These are phyloP conservation scores for Fregetta grallaria DNA, from an alignment of 2,113 vertebrate genomes.

Conservation along the genomic window DNA sequence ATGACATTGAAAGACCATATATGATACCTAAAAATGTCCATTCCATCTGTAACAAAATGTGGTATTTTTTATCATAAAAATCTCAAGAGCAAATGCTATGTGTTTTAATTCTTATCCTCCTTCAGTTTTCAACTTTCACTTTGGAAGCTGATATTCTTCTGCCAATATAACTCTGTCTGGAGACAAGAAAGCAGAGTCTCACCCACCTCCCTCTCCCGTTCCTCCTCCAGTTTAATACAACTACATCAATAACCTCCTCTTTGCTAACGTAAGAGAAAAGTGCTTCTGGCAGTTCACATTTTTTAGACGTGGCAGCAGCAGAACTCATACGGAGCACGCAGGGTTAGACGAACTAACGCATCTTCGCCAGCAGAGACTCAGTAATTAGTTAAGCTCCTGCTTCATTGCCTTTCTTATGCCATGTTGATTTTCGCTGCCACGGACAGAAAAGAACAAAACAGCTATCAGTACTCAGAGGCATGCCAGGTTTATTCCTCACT, in stretches of 20 bases:
- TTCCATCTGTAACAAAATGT: neutral
- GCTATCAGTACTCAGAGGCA: neutral
- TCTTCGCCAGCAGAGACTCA: neutral
- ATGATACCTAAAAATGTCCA: neutral
- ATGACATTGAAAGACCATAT: neutral
- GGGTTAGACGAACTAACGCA: neutral
- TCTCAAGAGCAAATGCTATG: neutral
- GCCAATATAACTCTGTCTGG: neutral
- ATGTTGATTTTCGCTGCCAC: neutral
- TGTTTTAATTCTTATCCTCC: neutral
- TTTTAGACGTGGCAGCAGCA: neutral
- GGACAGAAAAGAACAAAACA: neutral
- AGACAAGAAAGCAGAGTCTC: neutral
- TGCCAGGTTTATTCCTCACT: neutral
- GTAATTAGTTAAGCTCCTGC: slow-evolving; percentile 16
- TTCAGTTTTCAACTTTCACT: neutral
- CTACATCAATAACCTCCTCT: neutral
- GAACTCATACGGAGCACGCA: neutral
- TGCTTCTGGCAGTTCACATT: neutral
- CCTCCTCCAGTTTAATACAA: neutral
- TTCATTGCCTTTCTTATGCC: neutral
- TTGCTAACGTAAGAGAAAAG: neutral
- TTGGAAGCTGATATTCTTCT: neutral
- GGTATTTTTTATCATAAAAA: neutral
- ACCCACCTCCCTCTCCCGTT: neutral